Conservation (phyloP, 2,113 vertebrate species). For the Rallus limicola region DNA sequence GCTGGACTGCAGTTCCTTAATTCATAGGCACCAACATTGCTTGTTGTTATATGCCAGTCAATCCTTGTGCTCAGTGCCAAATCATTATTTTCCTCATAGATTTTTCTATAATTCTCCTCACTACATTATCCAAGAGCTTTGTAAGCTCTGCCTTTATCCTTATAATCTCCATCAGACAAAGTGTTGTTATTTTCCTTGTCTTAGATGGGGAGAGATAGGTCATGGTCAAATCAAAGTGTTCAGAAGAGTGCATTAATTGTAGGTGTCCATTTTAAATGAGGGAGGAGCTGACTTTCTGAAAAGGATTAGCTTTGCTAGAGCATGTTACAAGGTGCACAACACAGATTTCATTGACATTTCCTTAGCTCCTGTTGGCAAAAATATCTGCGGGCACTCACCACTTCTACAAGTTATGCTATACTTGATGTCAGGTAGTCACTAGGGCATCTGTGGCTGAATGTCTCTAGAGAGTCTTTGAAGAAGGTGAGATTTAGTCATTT, state of each 20-base stretch:
- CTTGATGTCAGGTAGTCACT: not conserved
- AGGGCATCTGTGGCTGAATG: not conserved
- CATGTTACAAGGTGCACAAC: not conserved
- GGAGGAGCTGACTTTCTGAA: not conserved
- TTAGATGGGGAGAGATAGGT: not conserved
- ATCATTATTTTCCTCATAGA: conserved; percentile 2
- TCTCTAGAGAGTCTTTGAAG: not conserved
- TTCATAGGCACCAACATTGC: not conserved
- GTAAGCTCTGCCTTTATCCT: conserved; percentile 2
- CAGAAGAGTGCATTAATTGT: conserved; percentile 11
- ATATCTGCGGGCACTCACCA: not conserved
- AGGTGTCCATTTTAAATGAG: not conserved
- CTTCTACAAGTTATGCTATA: not conserved
- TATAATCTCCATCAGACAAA: not conserved
- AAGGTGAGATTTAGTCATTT: not conserved
- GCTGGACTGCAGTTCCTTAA: not conserved
- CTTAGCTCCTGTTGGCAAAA: not conserved
- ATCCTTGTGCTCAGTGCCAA: not conserved
- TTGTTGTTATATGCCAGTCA: not conserved
- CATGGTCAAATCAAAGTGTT: conserved; percentile 31
- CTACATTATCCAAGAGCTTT: not conserved
- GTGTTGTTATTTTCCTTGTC: not conserved
- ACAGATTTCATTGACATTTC: not conserved
- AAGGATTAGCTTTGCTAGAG: not conserved
- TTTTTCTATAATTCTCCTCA: conserved; percentile 9